Base-by-base conservation (phyloP, 2,797 vertebrate species). In the Agapornis canus region DNA sequence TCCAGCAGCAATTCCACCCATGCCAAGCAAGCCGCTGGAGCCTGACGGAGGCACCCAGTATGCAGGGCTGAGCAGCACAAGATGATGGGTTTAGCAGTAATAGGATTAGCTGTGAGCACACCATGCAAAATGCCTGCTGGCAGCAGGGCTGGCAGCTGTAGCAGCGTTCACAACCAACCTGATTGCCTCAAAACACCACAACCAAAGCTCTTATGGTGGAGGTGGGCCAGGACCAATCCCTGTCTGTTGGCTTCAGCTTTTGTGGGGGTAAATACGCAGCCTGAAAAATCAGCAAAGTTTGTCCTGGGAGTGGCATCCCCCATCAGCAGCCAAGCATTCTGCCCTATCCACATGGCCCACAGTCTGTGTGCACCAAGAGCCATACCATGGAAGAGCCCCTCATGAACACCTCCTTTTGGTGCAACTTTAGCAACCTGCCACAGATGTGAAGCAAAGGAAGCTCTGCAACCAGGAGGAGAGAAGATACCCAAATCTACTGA, bases 11-110 rank as follows among this genome's bases (percentile, higher is more conserved):
- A 82, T 42, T 31, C 32, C 47, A 68, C 37, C 8, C 48, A 29
- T 0, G 3, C 23, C 0, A 1, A 76, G 27, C 27, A 48, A 0
- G 0, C 10, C 0, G 2, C 26, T 2, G 10, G 11, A 59, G 40
- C 21, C 45, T 31, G n/a, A 10, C 51, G 60, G 40, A 75, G 51
- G 20, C 49, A 83, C 40, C 39, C 49, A 35, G 37, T 0, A 0
- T 11, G 27, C n/a, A 11, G 43, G 59, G 31, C 47, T 65, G 42
- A 54, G 47, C 6, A 2, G 37, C 1, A 3, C 0, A 5, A 63
- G 23, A 25, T 8, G 49, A 73, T 10, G 1, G 1, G 19, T 64
- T 75, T 40, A 70, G n/a, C 37, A 45, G 66, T 23, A 60, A 40
- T 5, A 39, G 61, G 25, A 82, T 86, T n/a, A 64, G 29, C n/a